phyloP scores from a whole-genome alignment of 2,797 vertebrate genomes.

The Furcifer pardalis region DNA sequence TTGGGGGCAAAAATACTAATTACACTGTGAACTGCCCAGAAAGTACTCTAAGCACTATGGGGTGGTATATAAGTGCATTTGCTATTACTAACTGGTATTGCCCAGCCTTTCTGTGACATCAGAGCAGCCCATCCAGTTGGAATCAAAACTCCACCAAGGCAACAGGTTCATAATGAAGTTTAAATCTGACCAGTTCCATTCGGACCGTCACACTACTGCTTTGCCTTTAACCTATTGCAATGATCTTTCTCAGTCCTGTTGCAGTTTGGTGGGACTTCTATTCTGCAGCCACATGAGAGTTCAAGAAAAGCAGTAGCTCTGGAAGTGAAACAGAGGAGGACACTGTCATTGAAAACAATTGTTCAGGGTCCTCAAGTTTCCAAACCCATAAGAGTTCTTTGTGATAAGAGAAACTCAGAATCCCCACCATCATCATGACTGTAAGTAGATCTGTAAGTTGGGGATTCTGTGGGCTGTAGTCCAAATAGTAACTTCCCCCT shows the following conservation, averaged over 20 bases:
- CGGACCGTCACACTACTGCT: not conserved
- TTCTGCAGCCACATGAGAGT: not conserved
- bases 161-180: not conserved
- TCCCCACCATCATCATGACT: no score
- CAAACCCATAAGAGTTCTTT: no score
- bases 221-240: not conserved
- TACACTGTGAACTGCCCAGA: no score
- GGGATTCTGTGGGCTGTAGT: no score
- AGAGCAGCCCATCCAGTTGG: not conserved
- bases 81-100: no score
- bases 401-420: no score
- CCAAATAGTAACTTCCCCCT: no score
- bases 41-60: no score
- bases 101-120: not conserved
- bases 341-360: not conserved
- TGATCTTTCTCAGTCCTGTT: not conserved
- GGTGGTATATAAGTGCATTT: no score
- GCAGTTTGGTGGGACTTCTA: not conserved
- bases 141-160: not conserved
- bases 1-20: no score
- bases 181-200: not conserved
- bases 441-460: no score
- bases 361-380: no score
- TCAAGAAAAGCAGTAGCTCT: not conserved
- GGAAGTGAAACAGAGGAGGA: not conserved